Evolutionary conservation across 2,797 vertebrate species (phyloP).

Genomic region (Pteropus rufus): DNA sequence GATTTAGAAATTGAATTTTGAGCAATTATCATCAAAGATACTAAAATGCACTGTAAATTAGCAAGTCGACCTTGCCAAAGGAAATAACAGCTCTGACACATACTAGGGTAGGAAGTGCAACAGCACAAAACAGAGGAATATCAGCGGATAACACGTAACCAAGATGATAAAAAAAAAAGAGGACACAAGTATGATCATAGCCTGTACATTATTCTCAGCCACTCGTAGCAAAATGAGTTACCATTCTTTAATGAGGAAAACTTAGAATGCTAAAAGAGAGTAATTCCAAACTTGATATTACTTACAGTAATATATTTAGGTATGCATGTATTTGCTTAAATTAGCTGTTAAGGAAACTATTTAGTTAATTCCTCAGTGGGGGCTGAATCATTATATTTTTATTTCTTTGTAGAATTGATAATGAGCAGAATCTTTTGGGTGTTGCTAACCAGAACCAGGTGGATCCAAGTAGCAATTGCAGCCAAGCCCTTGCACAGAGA

Average conservation of each 20-base stretch:
- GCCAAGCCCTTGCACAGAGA: neutral
- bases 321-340: conserved; percentile 36
- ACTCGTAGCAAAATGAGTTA: conserved; percentile 2
- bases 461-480: neutral
- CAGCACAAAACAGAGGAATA: neutral
- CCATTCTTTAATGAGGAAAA: conserved; percentile 1
- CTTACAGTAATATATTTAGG: neutral
- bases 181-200: neutral
- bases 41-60: neutral
- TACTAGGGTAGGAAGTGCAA: neutral
- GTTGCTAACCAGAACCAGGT: neutral
- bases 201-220: neutral
- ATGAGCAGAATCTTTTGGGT: neutral
- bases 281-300: neutral
- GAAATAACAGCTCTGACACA: neutral
- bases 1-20: conserved; percentile 24
- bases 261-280: neutral
- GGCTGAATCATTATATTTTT: neutral
- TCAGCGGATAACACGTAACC: neutral
- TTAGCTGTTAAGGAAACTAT: neutral
- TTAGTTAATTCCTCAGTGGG: conserved; percentile 23
- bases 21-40: neutral
- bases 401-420: neutral
- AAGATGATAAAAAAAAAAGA: neutral
- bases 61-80: neutral